Conservation (phyloP, 2,888 invertebrate species). For the Acronicta alni region DNA sequence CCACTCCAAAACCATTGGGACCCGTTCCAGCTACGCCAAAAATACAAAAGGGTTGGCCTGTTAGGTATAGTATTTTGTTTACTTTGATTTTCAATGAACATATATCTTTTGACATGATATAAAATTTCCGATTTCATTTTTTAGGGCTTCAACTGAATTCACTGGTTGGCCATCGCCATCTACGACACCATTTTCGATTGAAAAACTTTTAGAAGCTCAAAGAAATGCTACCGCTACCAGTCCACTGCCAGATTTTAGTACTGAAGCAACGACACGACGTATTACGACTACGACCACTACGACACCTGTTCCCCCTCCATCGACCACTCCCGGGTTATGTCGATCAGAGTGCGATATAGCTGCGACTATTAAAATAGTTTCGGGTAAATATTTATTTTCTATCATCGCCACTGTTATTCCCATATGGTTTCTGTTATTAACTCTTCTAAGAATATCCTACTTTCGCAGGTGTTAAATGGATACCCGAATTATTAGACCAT, state of each 20-base stretch:
- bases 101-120: too few relatives aligned
- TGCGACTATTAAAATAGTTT: conserved; percentile 95
- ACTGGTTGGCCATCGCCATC: conserved; percentile 97
- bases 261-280: conserved; percentile 85
- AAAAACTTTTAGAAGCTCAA: conserved; percentile 92
- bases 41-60: conserved; percentile 96
- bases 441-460: background rate
- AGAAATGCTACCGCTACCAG: conserved; percentile 91
- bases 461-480: conserved; percentile 92
- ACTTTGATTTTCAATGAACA: background rate
- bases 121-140: conserved; percentile 44
- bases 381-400: conserved; percentile 80
- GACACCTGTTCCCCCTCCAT: conserved; percentile 92
- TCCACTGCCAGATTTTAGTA: conserved; percentile 78
- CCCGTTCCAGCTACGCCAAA: conserved; percentile 88
- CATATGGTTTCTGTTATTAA: background rate
- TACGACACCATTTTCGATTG: conserved; percentile 95
- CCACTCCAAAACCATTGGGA: conserved; percentile 88
- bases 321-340: conserved; percentile 95
- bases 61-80: conserved; percentile 86
- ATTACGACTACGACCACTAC: conserved; percentile 91
- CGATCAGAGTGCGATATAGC: conserved; percentile 94
- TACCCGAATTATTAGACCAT: conserved; percentile 95
- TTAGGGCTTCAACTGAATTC: conserved; percentile 95
- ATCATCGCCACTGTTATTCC: background rate